Evolutionary conservation across 2,888 invertebrate genomes (phyloP).

Genomic region (Periphyllus acericola): DNA sequence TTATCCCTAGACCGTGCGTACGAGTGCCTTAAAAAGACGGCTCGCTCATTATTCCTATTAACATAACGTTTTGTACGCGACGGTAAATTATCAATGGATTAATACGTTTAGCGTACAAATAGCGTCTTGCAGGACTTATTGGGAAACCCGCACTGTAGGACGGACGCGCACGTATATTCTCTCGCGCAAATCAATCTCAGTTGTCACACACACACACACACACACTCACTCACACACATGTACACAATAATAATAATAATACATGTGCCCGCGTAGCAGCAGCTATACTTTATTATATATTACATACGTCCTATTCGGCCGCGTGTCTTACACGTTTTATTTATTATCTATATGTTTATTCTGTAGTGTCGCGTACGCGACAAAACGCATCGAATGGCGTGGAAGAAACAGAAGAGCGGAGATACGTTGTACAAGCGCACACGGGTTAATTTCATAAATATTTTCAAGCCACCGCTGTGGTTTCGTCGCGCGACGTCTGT

Average conservation of each 20-base stretch:
- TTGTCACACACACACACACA: background rate
- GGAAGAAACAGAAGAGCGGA: too few relatives aligned
- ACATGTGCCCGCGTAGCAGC: background rate
- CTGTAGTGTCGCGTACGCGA: background rate
- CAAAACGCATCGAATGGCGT: background rate
- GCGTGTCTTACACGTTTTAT: conserved; percentile 1
- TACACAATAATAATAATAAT: background rate
- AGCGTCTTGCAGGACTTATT: conserved; percentile 43
- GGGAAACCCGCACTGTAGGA: conserved; percentile 22
- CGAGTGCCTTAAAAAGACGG: background rate
- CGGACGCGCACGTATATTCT: conserved; percentile 5
- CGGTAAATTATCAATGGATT: conserved; percentile 47
- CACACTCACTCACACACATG: background rate
- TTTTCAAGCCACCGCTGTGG: background rate
- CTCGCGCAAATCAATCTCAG: conserved; percentile 23
- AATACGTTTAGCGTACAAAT: conserved; percentile 56
- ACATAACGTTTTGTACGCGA: conserved; percentile 38
- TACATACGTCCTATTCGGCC: background rate
- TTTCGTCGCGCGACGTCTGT: background rate
- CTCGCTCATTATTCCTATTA: conserved; percentile 29
- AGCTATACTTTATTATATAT: background rate
- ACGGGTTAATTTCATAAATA: conserved; percentile 19
- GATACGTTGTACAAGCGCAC: background rate
- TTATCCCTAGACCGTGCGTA: background rate
- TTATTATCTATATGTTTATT: background rate